phyloP scores from a whole-genome alignment of 2,113 vertebrate species.

The Leptobrachium leishanense region DNA sequence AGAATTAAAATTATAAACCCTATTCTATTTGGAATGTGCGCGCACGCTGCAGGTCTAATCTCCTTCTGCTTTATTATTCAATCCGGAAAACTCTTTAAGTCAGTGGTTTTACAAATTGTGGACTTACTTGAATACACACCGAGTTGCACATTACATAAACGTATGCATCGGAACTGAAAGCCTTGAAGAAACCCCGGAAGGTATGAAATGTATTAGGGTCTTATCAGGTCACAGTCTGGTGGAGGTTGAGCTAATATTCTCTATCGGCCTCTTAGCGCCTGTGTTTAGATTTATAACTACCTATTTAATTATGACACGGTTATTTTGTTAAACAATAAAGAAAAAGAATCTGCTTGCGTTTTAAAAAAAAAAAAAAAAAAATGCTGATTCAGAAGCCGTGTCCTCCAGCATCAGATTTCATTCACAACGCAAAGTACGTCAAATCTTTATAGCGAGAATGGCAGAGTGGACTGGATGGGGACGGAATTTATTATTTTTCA shows the following conservation, averaged over 20 bases:
- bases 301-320: constrained; percentile 33
- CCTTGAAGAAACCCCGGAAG: constrained; percentile 33
- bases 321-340: constrained; percentile 19
- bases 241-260: constrained; percentile 42
- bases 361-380: not conserved
- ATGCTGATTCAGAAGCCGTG: not conserved
- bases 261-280: constrained; percentile 8
- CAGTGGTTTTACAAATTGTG: constrained; percentile 43
- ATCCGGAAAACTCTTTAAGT: constrained; percentile 14
- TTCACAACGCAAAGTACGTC: not conserved
- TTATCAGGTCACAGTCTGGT: constrained; percentile 45
- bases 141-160: constrained; percentile 47
- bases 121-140: constrained; percentile 15
- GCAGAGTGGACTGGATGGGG: too few species aligned
- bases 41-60: constrained; percentile 1
- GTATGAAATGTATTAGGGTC: constrained; percentile 48
- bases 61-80: constrained; percentile 18
- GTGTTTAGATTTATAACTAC: constrained; percentile 22
- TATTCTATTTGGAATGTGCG: too few species aligned
- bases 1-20: too few species aligned
- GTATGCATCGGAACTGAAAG: constrained; percentile 41
- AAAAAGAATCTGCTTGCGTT: not conserved
- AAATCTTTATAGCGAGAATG: not conserved
- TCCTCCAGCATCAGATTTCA: not conserved
- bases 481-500: not conserved